phyloP scores from a whole-genome alignment of 2,113 vertebrate species.

The Oncorhynchus kisutch region DNA sequence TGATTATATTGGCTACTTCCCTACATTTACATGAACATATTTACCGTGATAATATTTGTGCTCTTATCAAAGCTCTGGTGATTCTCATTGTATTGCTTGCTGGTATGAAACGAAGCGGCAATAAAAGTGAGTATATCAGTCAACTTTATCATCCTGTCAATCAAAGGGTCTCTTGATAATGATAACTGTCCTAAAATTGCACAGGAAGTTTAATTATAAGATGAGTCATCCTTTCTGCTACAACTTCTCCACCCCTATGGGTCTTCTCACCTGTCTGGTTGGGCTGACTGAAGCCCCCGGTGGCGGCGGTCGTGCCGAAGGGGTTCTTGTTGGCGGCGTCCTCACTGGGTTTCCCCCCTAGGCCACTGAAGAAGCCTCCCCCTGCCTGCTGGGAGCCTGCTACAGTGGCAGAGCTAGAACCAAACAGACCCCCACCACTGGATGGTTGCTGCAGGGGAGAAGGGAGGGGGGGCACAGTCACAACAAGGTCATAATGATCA shows the following conservation, averaged over 20 bases:
- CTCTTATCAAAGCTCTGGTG: too few relatives aligned
- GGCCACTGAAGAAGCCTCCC: slow-evolving; percentile 91
- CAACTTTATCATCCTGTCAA: too few relatives aligned
- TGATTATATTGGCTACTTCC: neutral
- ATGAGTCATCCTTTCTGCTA: too few relatives aligned
- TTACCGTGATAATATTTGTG: neutral
- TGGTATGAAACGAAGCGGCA: too few relatives aligned
- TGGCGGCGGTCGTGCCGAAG: slow-evolving; percentile 75
- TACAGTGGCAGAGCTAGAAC: slow-evolving; percentile 54
- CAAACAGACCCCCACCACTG: slow-evolving; percentile 79
- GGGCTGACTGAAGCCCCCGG: slow-evolving; percentile 73
- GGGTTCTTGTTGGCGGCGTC: slow-evolving; percentile 97
- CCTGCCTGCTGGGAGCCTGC: neutral
- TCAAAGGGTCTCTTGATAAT: too few relatives aligned
- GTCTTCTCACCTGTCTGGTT: slow-evolving; percentile 59
- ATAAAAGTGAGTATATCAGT: too few relatives aligned
- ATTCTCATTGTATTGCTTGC: too few relatives aligned
- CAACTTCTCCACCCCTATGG: neutral
- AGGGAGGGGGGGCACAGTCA: neutral
- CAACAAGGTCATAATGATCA: neutral
- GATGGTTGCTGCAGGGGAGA: slow-evolving; percentile 61
- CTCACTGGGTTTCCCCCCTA: slow-evolving; percentile 95
- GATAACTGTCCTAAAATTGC: too few relatives aligned
- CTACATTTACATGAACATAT: neutral
- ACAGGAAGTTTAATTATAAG: too few relatives aligned